Conservation (phyloP, 2,113 vertebrate genomes). For the Gnathonemus longibarbis region DNA sequence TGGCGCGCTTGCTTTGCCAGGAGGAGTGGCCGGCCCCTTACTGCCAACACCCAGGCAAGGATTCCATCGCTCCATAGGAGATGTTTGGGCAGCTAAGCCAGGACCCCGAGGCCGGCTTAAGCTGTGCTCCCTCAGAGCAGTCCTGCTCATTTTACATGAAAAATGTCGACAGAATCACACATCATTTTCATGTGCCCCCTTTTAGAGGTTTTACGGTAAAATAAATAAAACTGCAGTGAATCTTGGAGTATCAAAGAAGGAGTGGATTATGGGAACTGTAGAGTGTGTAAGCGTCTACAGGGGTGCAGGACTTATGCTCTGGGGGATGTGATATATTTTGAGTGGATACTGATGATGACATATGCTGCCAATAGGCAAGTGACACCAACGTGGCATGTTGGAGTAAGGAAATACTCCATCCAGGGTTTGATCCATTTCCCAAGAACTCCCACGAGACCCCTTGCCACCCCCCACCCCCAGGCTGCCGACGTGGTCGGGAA, state of each 20-base stretch:
- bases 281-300: not conserved
- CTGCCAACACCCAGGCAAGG: not conserved
- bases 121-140: not conserved
- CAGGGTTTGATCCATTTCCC: not conserved
- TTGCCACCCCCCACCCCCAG: not conserved
- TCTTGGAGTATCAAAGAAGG: not conserved
- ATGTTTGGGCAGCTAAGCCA: not conserved
- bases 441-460: not conserved
- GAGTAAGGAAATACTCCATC: not conserved
- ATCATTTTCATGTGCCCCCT: not conserved
- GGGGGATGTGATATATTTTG: not conserved
- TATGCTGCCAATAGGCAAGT: not conserved
- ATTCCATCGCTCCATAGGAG: not conserved
- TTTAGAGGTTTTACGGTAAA: not conserved
- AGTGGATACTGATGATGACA: not conserved
- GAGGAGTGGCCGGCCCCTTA: not conserved
- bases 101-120: not conserved
- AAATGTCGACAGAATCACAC: not conserved
- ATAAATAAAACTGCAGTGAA: not conserved
- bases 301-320: not conserved
- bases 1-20: not conserved
- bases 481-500: not conserved
- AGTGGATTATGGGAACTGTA: not conserved
- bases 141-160: not conserved
- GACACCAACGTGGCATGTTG: not conserved